Base-by-base conservation (phyloP, 2,888 invertebrate genomes). In the Acholoe squamosa region DNA sequence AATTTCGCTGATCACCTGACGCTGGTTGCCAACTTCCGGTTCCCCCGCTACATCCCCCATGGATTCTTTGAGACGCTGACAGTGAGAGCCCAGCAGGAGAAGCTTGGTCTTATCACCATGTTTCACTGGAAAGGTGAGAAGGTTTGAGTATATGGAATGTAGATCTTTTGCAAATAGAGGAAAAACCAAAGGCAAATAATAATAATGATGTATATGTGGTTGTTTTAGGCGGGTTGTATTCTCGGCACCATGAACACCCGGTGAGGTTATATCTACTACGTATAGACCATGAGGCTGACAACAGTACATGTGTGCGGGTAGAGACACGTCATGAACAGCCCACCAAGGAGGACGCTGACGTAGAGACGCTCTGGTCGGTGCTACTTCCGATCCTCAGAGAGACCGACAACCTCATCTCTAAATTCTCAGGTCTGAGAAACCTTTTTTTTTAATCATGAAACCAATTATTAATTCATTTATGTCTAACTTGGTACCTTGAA, bases 1-100 rank as follows among this genome's bases (percentile, higher is more conserved):
- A 91, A 90, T 0, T 91, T 93, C 5, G 84, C 86, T 3, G 91
- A 92, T 5, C 93, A 93, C 56, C 92, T 93, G 52, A 28, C 51
- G 22, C 77, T 89, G 28, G 89, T 89, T 7, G 89, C 89, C 28
- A 89, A 89, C 77, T 76, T 93, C 91, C 92, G 93, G 25, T 95
- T 95, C 90, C 95, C 95, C 0, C 93, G 92, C 80, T 95, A 94
- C 90, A 92, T 94, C 91, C 95, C 95, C 0, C 94, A 95, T 0
- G 95, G 95, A 0, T 90, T 95, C 67, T 95, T 95, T 91, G 94
- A 95, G 91, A 92, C 93, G 67, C 89, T 95, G 34, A 93, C 93
- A 56, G 94, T 94, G 16, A 93, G 94, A 16, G 93, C 94, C 1
- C 93, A 94, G 88, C 77, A 92, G 0, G 91, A 91, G 16, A 92